Conservation (phyloP, 2,797 vertebrate species). For the Rhinoraja longicauda region DNA sequence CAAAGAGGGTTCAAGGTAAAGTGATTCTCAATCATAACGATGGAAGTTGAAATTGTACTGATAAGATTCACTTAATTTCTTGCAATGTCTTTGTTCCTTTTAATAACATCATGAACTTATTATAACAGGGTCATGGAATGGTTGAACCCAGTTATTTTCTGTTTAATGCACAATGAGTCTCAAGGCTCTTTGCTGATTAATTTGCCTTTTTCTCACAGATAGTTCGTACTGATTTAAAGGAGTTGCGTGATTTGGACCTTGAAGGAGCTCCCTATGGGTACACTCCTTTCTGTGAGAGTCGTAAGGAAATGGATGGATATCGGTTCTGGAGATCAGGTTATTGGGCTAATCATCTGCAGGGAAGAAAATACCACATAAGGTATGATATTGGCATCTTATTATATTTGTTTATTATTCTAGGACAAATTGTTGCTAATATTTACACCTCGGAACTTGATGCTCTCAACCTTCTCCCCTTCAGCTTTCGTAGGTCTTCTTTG, state of each 20-base stretch:
- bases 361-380: slow-evolving; percentile 97
- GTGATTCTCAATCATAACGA: neutral
- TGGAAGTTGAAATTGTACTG: no score
- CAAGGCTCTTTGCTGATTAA: slow-evolving; percentile 15
- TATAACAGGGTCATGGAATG: neutral
- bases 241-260: slow-evolving; percentile 84
- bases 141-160: neutral
- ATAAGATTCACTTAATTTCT: neutral
- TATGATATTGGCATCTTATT: slow-evolving; percentile 45
- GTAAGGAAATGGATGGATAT: slow-evolving; percentile 94
- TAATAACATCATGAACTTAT: neutral
- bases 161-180: neutral
- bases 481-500: neutral
- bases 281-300: slow-evolving; percentile 93
- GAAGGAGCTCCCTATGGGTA: slow-evolving; percentile 95
- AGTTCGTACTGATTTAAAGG: slow-evolving; percentile 91
- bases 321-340: slow-evolving; percentile 97
- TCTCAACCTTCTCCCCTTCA: no score
- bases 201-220: slow-evolving; percentile 63
- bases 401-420: no score
- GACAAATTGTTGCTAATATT: no score
- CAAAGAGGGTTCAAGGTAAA: neutral
- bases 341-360: slow-evolving; percentile 93
- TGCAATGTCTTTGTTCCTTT: neutral
- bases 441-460: no score